phyloP scores from a whole-genome alignment of 2,113 vertebrate species.

The Poeciliopsis turrubarensis region DNA sequence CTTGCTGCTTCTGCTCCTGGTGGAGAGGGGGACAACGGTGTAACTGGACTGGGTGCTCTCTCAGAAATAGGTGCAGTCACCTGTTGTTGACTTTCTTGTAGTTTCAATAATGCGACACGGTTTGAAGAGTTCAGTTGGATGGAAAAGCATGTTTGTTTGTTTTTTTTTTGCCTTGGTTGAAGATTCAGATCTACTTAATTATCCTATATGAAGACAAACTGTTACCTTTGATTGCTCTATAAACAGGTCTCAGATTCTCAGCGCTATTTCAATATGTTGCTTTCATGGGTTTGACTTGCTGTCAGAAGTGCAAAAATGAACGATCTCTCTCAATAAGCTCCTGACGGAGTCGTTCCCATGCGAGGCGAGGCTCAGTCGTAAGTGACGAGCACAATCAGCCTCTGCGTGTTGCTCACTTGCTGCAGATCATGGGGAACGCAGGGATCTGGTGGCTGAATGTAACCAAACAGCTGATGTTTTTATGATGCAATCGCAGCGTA shows the following conservation, averaged over 20 bases:
- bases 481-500: conserved; percentile 63
- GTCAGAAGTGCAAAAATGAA: not conserved
- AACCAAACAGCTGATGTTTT: conserved; percentile 63
- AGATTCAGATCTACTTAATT: not conserved
- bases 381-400: conserved; percentile 29
- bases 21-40: conserved; percentile 1
- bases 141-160: not conserved
- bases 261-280: not conserved
- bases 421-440: conserved; percentile 34
- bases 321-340: not conserved
- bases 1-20: conserved; percentile 1
- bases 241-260: not conserved
- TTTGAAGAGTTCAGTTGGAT: conserved; percentile 12
- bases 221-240: not conserved
- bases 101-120: not conserved
- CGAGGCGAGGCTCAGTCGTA: not conserved
- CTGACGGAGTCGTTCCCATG: conserved; percentile 12
- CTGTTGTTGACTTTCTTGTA: conserved; percentile 8
- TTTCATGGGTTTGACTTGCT: conserved; percentile 7
- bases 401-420: conserved; percentile 25
- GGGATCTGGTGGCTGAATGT: conserved; percentile 44
- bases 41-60: not conserved
- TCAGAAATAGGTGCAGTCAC: not conserved
- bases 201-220: not conserved
- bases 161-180: not conserved